phyloP scores from a whole-genome alignment of 2,797 vertebrate species.

The Falco columbarius region DNA sequence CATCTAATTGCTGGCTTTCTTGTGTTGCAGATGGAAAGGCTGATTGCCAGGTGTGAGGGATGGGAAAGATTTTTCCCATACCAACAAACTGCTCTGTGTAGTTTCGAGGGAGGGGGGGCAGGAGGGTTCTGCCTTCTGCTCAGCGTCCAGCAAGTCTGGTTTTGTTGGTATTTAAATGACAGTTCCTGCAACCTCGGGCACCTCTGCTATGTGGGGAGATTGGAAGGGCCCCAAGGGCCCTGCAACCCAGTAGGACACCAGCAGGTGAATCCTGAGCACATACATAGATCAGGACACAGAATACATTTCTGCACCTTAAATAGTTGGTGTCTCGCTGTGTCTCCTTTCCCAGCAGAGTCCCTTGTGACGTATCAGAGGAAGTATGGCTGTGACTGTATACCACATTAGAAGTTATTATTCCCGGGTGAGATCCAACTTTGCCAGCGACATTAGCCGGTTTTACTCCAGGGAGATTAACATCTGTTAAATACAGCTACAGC shows the following conservation, averaged over 20 bases:
- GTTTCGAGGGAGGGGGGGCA: background rate
- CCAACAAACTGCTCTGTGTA: background rate
- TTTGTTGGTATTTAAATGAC: background rate
- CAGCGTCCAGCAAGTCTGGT: background rate
- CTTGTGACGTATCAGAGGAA: background rate
- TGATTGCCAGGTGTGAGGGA: slow-evolving; percentile 32
- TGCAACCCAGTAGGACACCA: background rate
- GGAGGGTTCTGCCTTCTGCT: background rate
- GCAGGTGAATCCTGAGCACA: background rate
- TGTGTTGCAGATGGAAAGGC: slow-evolving; percentile 18
- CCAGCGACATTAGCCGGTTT: background rate
- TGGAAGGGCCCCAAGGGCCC: background rate
- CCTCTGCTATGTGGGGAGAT: background rate
- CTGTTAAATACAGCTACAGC: background rate
- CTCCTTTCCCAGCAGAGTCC: background rate
- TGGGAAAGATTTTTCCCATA: background rate
- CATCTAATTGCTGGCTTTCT: slow-evolving; percentile 28
- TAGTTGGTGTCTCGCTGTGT: background rate
- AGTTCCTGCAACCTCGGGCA: background rate
- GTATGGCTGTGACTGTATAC: background rate
- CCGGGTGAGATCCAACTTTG: background rate
- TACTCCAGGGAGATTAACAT: background rate
- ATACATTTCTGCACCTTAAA: background rate
- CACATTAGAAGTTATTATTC: background rate
- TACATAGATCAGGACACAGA: background rate